Evolutionary conservation across 2,113 vertebrate species (phyloP), one percentile per base, ranked within the genome.

Genomic region (Notarius lentiginosus): DNA sequence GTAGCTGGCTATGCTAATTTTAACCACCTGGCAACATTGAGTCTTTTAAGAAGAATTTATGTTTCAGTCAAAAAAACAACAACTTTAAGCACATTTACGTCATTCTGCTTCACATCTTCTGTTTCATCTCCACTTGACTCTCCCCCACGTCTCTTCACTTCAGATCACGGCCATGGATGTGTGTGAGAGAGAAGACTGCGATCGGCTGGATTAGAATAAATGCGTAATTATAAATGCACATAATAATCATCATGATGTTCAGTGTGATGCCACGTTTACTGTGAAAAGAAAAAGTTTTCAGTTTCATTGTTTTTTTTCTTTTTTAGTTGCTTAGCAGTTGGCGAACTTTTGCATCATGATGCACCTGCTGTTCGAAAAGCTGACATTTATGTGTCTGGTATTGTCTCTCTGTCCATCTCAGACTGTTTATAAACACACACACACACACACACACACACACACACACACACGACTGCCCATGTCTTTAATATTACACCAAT

Each of bases 391-490:
- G 76, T 55, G 15, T 56, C 51, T 55, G 77, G 17, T 60, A 34
- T 58, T 4, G 1, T 60, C 55, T 58, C 27, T 80, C 24, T 56
- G 12, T 55, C 75, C 14, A 0, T 77, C 72, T 51, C 4, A 47
- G 17, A 0, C 1, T 75, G 22, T 24, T 15, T 4, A 22, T 12
- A 53, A 7, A 53, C 73, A 76, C 47, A 53, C 41, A 76, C 73
- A 56, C 76, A 79, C 73, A 76, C 47, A 53, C 41, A 76, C 73
- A 56, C 76, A 56, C 77, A 60, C 49, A 77, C 24, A n/a, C 34
- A 76, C 27, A 79, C 77, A 60, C 14, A 9, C 53, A 30, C 15
- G 15, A 76, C 22, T 7, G 22, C 51, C 41, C 22, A 15, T 14
- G 22, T 18, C 17, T 11, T 60, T 56, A 41, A 56, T 27, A 56